Evolutionary conservation across 2,113 vertebrate species (phyloP).

Genomic region (Hippoglossus stenolepis): DNA sequence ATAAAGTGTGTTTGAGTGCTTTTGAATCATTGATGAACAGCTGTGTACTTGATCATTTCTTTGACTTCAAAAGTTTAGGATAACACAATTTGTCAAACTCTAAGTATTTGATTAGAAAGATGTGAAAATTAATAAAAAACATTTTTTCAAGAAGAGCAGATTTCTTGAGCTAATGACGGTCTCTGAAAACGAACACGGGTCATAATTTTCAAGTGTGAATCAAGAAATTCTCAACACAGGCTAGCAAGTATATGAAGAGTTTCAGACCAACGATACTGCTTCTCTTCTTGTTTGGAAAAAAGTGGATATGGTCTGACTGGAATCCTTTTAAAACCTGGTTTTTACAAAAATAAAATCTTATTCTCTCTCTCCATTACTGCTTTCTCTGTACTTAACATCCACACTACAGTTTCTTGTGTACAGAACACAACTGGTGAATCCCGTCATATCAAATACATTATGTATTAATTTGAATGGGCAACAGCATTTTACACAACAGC

Average conservation of each 20-base stretch:
- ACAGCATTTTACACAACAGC: no score
- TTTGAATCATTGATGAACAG: conserved; percentile 30
- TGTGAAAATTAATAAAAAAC: not conserved
- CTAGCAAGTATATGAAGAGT: conserved; percentile 1
- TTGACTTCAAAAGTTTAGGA: conserved; percentile 21
- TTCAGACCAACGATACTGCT: conserved; percentile 1
- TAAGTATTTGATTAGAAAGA: conserved; percentile 16
- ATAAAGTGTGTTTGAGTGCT: conserved; percentile 32
- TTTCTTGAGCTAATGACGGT: conserved; percentile 14
- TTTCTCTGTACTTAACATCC: conserved; percentile 16
- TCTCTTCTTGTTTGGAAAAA: conserved; percentile 39
- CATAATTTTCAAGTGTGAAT: conserved; percentile 24
- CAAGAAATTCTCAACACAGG: conserved; percentile 2
- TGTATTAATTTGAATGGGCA: no score
- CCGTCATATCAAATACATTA: no score
- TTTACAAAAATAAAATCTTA: conserved; percentile 76
- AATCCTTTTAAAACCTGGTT: conserved; percentile 70
- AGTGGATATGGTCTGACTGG: conserved; percentile 33
- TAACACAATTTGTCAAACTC: not conserved
- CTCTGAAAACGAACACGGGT: not conserved
- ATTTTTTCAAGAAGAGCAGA: not conserved
- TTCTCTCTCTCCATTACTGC: conserved; percentile 55
- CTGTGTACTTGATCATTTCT: conserved; percentile 17
- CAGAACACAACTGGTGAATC: not conserved
- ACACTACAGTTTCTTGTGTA: not conserved